Base-by-base conservation (phyloP, 2,888 invertebrate species). In the Polia nebulosa region DNA sequence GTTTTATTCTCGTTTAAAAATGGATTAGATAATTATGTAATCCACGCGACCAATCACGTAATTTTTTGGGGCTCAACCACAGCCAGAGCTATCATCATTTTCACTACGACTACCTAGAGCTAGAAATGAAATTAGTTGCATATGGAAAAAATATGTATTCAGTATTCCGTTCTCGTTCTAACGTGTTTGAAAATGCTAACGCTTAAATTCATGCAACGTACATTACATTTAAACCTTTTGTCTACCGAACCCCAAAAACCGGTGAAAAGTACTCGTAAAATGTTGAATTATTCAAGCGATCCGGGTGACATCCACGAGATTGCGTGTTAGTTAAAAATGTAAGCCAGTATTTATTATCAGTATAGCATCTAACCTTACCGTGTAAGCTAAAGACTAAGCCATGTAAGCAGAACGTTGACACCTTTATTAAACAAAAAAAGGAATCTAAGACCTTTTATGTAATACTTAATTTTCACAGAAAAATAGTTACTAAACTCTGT, bases 301-400 rank as follows among this genome's bases (percentile, higher is more conserved):
- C 45, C 13, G 49, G 55, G 36, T 63, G 78, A 72, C 81, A 66
- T 63, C 67, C 61, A 56, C 59, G 67, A 69, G 81, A 79, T 79
- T 78, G 81, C 78, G 79, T 81, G 65, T 66, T 76, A 53, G 73
- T 81, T 72, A 60, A 77, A 72, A 78, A 72, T 72, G 58, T 77
- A 72, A 72, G 39, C 44, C 36, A 44, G 34, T 15, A 39, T 51
- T 76, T 78, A 66, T 78, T 36, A 15, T 53, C 32, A 32, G 57
- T 72, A 51, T 32, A n/a, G 41, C n/a, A 78, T 76, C 73, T 78
- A 57, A 66, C 60, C 36, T 57, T 53, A 29, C 17, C 15, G 17
- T 36, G 55, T 72, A 44, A 65, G 45, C 51, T 49, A 41, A 25
- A 36, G 3, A 17, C 8, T 29, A 11, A 39, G 32, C 25, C 32